Base-by-base conservation (phyloP, 2,888 invertebrate genomes). In the Lycaena phlaeas region DNA sequence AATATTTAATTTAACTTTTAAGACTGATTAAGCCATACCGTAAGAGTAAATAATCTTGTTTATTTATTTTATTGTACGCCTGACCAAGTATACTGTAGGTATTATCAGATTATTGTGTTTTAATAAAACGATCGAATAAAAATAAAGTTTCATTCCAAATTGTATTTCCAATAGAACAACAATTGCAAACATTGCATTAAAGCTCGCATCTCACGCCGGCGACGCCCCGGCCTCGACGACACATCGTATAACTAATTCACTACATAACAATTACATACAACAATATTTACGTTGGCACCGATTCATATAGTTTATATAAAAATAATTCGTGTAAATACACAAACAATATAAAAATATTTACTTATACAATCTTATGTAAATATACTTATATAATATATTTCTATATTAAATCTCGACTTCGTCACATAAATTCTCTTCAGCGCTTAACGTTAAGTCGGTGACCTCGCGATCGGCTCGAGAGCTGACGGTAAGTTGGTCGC, bases 211-310 rank as follows among this genome's bases (percentile, higher is more conserved):
- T 47, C 49, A 43, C 52, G 50, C 50, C 51, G 31, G 64, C 61
- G 70, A 68, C 59, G 62, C 70, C 74, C 73, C 70, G 76, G 65
- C n/a, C n/a, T 75, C 79, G 75, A 81, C 77, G 69, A 67, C 67
- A 71, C 68, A 64, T 69, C 68, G 78, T 81, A 74, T 70, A 76
- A 78, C 69, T 73, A 75, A 70, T 75, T 72, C 67, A 79, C 78
- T 82, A 82, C 68, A 78, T 82, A 84, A 82, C 81, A 82, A 78
- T 77, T 77, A 22, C 34, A 34, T 79, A 82, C 77, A 82, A 81
- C 79, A 50, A 79, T 76, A 69, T 75, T 79, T 72, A 81, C 77
- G 79, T 84, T 84, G 82, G 82, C 82, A 84, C 82, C 82, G 64
- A 75, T 75, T 77, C 64, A 73, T 68, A 75, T 69, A 72, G 57